These are phyloP conservation scores for Limonius californicus DNA, from an alignment of 1,140 invertebrate species.

Conservation along the genomic window DNA sequence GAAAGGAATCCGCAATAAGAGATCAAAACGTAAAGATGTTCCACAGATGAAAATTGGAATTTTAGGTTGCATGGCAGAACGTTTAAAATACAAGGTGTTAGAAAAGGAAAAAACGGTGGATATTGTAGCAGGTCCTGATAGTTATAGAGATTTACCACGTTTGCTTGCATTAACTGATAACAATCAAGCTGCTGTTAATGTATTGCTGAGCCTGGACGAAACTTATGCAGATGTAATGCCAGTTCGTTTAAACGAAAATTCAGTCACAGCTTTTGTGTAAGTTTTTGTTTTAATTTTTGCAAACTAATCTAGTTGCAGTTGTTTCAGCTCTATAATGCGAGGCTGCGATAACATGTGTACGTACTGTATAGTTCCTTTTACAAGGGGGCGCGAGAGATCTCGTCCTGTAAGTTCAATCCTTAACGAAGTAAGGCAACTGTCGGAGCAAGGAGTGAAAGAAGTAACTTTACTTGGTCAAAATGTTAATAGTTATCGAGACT, in stretches of 20 bases:
- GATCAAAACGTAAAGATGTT: conserved; percentile 46
- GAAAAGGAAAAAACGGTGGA: conserved; percentile 84
- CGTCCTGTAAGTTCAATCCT: conserved; percentile 81
- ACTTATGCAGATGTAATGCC: conserved; percentile 96
- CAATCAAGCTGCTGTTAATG: conserved; percentile 86
- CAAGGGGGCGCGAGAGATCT: conserved; percentile 87
- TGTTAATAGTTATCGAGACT: conserved; percentile 86
- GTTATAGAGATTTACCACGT: conserved; percentile 89
- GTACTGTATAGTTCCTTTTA: conserved; percentile 93
- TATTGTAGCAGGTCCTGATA: conserved; percentile 92
- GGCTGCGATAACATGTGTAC: conserved; percentile 99
- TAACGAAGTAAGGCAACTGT: conserved; percentile 74
- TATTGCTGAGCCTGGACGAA: conserved; percentile 91
- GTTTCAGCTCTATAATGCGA: conserved; percentile 85
- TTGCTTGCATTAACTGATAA: conserved; percentile 73
- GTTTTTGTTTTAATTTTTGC: no score
- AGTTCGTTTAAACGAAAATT: conserved; percentile 75
- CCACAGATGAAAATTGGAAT: conserved; percentile 62
- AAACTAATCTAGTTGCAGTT: no score
- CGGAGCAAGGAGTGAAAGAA: conserved; percentile 78
- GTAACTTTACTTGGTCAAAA: conserved; percentile 92
- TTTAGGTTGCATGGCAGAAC: conserved; percentile 93
- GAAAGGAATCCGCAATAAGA: conserved; percentile 62
- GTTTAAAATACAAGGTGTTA: conserved; percentile 83
- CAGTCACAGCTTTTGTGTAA: conserved; percentile 84